These are phyloP conservation scores for Gastracanthus pulcherrimus DNA, from an alignment of 2,888 invertebrate species.

Conservation along the genomic window DNA sequence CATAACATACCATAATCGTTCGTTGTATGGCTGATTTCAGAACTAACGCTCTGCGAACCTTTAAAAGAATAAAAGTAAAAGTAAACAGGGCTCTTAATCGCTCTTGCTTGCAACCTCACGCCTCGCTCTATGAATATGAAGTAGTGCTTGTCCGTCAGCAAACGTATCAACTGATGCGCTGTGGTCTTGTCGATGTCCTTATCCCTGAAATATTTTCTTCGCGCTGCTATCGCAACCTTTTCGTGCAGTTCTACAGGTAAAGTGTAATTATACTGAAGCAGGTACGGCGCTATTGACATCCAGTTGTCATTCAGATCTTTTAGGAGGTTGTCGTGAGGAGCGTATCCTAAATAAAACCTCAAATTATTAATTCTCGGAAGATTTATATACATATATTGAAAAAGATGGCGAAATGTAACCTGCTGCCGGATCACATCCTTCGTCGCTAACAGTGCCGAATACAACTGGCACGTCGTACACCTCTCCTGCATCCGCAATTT, in stretches of 20 bases:
- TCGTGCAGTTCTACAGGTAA: neutral
- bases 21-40: conserved; percentile 78
- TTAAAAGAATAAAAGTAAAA: conserved; percentile 82
- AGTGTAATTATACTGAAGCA: conserved; percentile 14
- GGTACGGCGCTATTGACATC: conserved; percentile 13
- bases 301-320: conserved; percentile 29
- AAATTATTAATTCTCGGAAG: neutral
- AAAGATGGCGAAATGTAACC: conserved; percentile 76
- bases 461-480: conserved; percentile 85
- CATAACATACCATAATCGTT: conserved; percentile 81
- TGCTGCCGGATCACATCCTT: conserved; percentile 86
- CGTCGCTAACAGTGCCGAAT: conserved; percentile 82
- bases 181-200: conserved; percentile 77
- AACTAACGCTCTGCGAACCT: conserved; percentile 80
- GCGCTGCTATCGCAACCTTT: conserved; percentile 78
- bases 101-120: conserved; percentile 78
- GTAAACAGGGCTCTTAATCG: conserved; percentile 81
- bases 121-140: conserved; percentile 80
- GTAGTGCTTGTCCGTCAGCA: conserved; percentile 84
- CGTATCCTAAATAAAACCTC: conserved; percentile 69
- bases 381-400: conserved; percentile 57
- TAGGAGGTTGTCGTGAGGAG: conserved; percentile 12
- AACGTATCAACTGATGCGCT: conserved; percentile 71
- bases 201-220: conserved; percentile 79
- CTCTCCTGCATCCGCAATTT: conserved; percentile 80